Evolutionary conservation across 1,140 invertebrate species (phyloP).

Genomic region (Pachypeltis micranthus): DNA sequence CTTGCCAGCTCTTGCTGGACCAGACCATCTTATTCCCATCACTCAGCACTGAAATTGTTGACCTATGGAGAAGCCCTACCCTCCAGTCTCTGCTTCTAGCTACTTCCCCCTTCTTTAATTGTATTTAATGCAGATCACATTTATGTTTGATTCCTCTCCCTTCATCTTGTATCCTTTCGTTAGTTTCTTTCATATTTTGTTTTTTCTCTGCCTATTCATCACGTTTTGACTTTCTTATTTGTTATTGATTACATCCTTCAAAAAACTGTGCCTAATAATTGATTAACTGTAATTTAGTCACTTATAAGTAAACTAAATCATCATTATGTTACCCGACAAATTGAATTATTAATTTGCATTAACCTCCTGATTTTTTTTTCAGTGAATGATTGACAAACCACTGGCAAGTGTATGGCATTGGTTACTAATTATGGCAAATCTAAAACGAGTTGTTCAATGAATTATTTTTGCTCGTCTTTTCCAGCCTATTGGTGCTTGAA

Average conservation of each 20-base stretch:
- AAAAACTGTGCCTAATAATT: neutral
- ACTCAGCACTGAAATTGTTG: constrained; percentile 48
- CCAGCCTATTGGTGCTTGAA: neutral
- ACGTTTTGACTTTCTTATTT: neutral
- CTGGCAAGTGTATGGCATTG: neutral
- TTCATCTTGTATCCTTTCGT: neutral
- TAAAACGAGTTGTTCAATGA: neutral
- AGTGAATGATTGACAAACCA: neutral
- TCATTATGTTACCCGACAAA: neutral
- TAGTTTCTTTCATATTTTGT: neutral
- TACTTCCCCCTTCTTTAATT: neutral
- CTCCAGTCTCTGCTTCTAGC: neutral
- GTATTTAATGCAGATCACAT: neutral
- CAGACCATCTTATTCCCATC: constrained; percentile 67
- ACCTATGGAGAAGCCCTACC: neutral
- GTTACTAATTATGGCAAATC: neutral
- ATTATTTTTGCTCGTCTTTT: too few relatives aligned
- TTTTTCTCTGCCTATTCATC: neutral
- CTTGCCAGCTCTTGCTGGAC: constrained; percentile 57
- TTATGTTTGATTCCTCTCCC: neutral
- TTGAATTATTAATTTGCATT: neutral
- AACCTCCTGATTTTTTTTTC: neutral
- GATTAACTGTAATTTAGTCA: neutral
- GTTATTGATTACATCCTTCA: neutral
- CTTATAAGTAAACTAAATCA: neutral